Percentiles rank a stretch among this genome's conserved stretches.
Evolutionary conservation across 2,797 vertebrate genomes (phyloP).

Genomic region (Peromyscus attwateri): DNA sequence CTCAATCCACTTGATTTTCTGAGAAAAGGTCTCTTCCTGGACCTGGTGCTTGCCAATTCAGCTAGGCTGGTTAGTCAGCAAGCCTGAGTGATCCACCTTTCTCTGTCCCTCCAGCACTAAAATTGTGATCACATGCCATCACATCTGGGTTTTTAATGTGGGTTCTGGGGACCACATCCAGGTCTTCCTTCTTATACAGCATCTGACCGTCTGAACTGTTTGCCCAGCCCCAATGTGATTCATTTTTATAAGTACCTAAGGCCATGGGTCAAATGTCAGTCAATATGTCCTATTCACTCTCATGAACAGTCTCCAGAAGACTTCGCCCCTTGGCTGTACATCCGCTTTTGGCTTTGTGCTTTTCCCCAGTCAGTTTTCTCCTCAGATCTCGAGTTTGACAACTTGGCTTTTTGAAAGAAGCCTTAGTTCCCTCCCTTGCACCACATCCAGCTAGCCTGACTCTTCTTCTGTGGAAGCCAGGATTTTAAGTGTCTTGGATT

Average conservation of each 20-base stretch:
- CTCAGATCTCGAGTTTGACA: conserved; percentile 41
- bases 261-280: background rate
- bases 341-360: background rate
- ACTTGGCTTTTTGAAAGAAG: conserved; percentile 32
- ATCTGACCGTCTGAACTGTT: background rate
- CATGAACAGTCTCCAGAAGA: background rate
- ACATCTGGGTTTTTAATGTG: background rate
- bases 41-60: background rate
- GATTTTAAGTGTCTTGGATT: conserved; percentile 62
- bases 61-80: too few relatives aligned
- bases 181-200: background rate
- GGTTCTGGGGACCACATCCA: background rate
- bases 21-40: background rate
- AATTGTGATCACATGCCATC: background rate
- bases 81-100: background rate
- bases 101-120: background rate
- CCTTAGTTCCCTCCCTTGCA: background rate
- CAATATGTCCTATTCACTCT: background rate
- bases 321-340: background rate
- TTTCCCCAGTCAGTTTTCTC: conserved; percentile 36
- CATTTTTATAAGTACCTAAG: background rate
- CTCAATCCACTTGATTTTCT: background rate
- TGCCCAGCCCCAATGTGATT: background rate
- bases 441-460: conserved; percentile 36
- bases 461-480: conserved; percentile 37